Evolutionary conservation across 23 tunicate genomes (phyloP).

Genomic region (Phallusia fumigata): DNA sequence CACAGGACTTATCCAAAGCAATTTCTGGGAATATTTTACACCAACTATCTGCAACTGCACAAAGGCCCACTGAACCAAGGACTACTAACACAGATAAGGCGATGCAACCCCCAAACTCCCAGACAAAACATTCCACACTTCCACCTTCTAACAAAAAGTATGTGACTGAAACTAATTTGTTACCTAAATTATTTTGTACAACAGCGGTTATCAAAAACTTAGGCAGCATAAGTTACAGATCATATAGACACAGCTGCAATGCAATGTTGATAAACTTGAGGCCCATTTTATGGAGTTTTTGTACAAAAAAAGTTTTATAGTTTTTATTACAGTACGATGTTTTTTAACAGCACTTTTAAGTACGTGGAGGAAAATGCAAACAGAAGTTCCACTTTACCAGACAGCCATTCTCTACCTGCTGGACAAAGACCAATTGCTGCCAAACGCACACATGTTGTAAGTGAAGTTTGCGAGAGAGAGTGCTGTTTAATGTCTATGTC

Average conservation of each 20-base stretch:
- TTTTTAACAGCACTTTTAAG: too few species aligned
- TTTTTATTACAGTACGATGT: background rate
- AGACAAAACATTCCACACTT: background rate
- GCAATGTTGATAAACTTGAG: too few species aligned
- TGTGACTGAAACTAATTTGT: background rate
- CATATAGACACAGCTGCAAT: too few species aligned
- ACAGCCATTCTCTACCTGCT: background rate
- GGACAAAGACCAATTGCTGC: slow-evolving; percentile 20
- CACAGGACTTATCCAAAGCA: slow-evolving; percentile 44
- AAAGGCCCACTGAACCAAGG: background rate
- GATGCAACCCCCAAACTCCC: background rate
- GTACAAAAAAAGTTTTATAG: background rate
- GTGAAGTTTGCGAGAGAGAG: background rate
- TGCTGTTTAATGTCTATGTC: background rate
- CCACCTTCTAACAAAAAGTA: background rate
- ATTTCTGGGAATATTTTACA: slow-evolving; percentile 26
- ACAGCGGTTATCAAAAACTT: too few species aligned
- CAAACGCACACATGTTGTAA: slow-evolving; percentile 12
- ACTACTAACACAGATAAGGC: background rate
- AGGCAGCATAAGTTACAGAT: too few species aligned
- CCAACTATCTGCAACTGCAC: background rate
- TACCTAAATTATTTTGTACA: background rate
- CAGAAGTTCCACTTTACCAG: background rate
- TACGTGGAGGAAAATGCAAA: background rate
- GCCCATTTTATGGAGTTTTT: too few species aligned